These are phyloP conservation scores for Apamea monoglypha DNA, from an alignment of 2,888 invertebrate genomes.

Conservation along the genomic window DNA sequence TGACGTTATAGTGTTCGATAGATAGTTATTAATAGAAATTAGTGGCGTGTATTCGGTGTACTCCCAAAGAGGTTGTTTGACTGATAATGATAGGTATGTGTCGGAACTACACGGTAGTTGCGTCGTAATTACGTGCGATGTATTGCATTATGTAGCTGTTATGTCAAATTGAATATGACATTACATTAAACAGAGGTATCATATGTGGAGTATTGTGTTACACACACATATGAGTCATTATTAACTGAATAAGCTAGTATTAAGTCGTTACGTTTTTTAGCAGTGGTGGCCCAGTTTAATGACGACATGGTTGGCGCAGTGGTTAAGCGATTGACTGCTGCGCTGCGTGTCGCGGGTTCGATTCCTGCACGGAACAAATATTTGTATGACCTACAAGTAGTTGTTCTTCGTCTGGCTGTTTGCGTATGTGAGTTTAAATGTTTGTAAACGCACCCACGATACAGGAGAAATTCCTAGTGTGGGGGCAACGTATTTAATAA, in stretches of 20 bases:
- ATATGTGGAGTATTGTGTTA: not conserved
- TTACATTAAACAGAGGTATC: slow-evolving; percentile 34
- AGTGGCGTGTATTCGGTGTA: slow-evolving; percentile 64
- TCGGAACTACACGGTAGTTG: slow-evolving; percentile 46
- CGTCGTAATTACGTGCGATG: slow-evolving; percentile 47
- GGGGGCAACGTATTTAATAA: no score
- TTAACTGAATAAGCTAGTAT: not conserved
- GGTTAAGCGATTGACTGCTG: no score
- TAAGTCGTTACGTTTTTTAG: not conserved
- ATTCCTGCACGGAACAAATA: no score
- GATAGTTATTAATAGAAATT: slow-evolving; percentile 71
- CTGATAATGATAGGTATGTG: slow-evolving; percentile 61
- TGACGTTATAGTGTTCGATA: slow-evolving; percentile 58
- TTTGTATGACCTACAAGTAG: no score
- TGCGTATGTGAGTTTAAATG: no score
- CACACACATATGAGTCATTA: not conserved
- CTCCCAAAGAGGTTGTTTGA: slow-evolving; percentile 65
- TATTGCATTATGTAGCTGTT: slow-evolving; percentile 36
- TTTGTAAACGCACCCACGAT: no score
- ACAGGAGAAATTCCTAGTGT: no score
- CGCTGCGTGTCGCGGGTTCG: no score
- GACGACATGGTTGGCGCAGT: no score
- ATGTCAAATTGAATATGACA: slow-evolving; percentile 48
- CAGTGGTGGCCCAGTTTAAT: not conserved
- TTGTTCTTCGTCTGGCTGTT: no score